Conservation (phyloP, 2,888 invertebrate species). For the Catocala sponsa region DNA sequence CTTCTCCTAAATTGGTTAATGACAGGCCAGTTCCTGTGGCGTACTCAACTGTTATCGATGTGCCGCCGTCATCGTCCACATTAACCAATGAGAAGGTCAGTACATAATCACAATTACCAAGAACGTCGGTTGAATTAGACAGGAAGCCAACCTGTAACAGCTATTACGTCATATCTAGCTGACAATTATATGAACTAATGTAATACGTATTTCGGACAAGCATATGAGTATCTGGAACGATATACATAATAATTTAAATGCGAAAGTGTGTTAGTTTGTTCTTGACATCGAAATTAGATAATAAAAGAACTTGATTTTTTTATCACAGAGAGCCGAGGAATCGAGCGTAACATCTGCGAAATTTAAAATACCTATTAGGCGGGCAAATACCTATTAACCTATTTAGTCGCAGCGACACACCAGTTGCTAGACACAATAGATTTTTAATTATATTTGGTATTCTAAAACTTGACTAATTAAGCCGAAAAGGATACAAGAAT, state of each 20-base stretch:
- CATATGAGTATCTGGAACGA: too few species aligned
- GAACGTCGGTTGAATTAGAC: constrained; percentile 67
- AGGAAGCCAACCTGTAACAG: constrained; percentile 62
- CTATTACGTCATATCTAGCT: constrained; percentile 36
- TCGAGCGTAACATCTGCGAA: too few species aligned
- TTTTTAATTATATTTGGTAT: too few species aligned
- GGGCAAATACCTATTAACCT: too few species aligned
- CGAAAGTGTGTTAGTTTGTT: too few species aligned
- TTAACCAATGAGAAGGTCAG: constrained; percentile 75
- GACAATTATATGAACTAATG: constrained; percentile 34
- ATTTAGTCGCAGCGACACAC: too few species aligned
- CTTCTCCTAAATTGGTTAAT: constrained; percentile 81
- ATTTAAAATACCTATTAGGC: too few species aligned
- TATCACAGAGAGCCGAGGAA: too few species aligned
- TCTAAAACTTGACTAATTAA: not conserved
- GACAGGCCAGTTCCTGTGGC: constrained; percentile 74
- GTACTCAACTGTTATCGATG: constrained; percentile 73
- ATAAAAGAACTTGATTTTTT: too few species aligned
- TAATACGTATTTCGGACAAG: not conserved
- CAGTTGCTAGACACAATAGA: too few species aligned
- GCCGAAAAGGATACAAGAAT: not conserved
- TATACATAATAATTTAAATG: too few species aligned
- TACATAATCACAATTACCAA: constrained; percentile 74
- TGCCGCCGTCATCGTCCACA: constrained; percentile 66
- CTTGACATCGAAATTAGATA: too few species aligned